Base-by-base conservation (phyloP, 2,797 vertebrate genomes). In the Eleutherodactylus coqui region DNA sequence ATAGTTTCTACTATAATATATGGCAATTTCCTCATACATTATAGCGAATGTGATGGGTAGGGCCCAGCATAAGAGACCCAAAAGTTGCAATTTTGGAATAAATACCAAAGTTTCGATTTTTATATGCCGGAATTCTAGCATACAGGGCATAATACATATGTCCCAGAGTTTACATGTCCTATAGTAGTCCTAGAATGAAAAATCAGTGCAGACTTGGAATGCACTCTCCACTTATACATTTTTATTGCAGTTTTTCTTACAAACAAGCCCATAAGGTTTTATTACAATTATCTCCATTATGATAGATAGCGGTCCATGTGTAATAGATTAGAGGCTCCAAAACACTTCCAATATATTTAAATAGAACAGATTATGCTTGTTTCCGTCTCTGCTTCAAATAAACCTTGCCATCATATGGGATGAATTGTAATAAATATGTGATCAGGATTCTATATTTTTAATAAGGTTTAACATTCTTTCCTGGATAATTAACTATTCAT, bases 381-480 rank as follows among this genome's bases (percentile, higher is more conserved):
- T 53, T 53, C 45, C 62, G 32, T 53, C 29, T 41, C 13, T 43
- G 34, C 62, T 79, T 55, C 67, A 62, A 60, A 58, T 82, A 82
- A 75, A 82, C 69, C 67, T 41, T 67, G 29, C 29, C 55, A 14
- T 79, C 38, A 45, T 60, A 32, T 60, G 38, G 60, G 77, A 79
- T 73, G 73, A 82, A 82, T 86, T 82, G 72, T 82, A 82, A 82
- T 67, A 67, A 86, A 62, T 75, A 82, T 86, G 55, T 76, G 70
- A 51, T 69, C 55, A 17, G 9, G 70, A 75, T 81, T 75, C 79
- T 82, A 82, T 75, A 82, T 82, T 75, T 76, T 55, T 41, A 67
- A 75, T 58, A 53, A 24, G 69, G 60, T 73, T 86, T 86, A 86
- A 86, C 85, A 82, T 86, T 86, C 85, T 86, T 86, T 82, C 79